Conservation (phyloP, 2,113 vertebrate species). For the Epinephelus lanceolatus region DNA sequence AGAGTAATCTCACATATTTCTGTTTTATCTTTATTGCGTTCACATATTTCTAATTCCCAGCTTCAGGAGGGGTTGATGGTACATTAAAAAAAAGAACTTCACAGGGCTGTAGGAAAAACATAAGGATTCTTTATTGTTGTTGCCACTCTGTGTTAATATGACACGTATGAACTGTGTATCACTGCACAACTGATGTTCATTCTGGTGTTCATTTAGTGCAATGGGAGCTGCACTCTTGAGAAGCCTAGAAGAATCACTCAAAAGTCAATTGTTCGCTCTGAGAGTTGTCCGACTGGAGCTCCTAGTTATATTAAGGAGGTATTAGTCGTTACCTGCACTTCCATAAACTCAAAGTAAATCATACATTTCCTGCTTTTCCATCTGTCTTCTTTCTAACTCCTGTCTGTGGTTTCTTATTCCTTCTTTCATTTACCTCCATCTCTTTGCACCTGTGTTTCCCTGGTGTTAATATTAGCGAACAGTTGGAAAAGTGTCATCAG, state of each 20-base stretch:
- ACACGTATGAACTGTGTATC: background rate
- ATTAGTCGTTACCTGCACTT: constrained; percentile 19
- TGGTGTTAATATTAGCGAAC: constrained; percentile 87
- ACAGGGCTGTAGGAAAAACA: background rate
- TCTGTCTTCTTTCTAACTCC: constrained; percentile 18
- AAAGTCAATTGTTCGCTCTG: constrained; percentile 57
- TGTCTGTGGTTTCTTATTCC: constrained; percentile 16
- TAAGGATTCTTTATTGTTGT: background rate
- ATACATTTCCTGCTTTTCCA: background rate
- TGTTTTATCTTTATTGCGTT: background rate
- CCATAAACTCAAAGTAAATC: background rate
- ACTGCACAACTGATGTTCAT: constrained; percentile 1
- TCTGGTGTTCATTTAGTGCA: constrained; percentile 73
- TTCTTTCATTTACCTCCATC: background rate
- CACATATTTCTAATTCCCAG: background rate
- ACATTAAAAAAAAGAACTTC: background rate
- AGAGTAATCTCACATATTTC: background rate
- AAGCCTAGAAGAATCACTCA: constrained; percentile 19
- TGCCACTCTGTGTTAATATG: background rate
- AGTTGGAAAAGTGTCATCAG: constrained; percentile 92
- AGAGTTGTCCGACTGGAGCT: constrained; percentile 71
- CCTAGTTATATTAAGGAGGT: constrained; percentile 82
- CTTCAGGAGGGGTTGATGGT: background rate
- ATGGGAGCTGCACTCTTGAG: constrained; percentile 36
- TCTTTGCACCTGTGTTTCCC: constrained; percentile 25